phyloP scores from a whole-genome alignment of 2,888 invertebrate genomes.

The Sipha maydis region DNA sequence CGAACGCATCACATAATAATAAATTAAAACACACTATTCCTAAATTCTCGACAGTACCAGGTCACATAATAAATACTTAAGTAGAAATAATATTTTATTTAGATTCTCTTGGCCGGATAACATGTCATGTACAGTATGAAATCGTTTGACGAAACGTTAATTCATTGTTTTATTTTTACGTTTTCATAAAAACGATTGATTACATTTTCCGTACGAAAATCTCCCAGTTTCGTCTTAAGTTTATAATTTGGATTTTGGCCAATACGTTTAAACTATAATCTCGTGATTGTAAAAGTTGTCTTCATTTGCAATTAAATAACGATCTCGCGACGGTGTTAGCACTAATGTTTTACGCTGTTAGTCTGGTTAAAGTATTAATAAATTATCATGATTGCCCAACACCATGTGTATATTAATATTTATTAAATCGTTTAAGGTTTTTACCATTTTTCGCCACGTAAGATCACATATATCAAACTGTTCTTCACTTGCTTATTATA shows the following conservation, averaged over 20 bases:
- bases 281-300: conserved; percentile 31
- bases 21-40: not conserved
- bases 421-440: no score
- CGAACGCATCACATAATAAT: not conserved
- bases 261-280: not conserved
- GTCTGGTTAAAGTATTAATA: not conserved
- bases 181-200: not conserved
- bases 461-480: not conserved
- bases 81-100: not conserved
- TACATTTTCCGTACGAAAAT: not conserved
- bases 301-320: not conserved
- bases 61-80: not conserved
- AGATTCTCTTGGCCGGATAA: conserved; percentile 13
- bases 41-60: not conserved
- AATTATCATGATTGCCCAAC: not conserved
- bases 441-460: not conserved
- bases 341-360: not conserved
- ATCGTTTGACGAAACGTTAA: conserved; percentile 20
- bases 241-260: conserved; percentile 14
- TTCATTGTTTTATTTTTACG: not conserved
- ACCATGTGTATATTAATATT: no score
- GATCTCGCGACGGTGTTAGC: not conserved
- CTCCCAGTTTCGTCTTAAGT: not conserved
- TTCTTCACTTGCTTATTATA: not conserved
- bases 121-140: not conserved